Conservation (phyloP, 2,797 vertebrate genomes). For the Sardinella longiceps region DNA sequence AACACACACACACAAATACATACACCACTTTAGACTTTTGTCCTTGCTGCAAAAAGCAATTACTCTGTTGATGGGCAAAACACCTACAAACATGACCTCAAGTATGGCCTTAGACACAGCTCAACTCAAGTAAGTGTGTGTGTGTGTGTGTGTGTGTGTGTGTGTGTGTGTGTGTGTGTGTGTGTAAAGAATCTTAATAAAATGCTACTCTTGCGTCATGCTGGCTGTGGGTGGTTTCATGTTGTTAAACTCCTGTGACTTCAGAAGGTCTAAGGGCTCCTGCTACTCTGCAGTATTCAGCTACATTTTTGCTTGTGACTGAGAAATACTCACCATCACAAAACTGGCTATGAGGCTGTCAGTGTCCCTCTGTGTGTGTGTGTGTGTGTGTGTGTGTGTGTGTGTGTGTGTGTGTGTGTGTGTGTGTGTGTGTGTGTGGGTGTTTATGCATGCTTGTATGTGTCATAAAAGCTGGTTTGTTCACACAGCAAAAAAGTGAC, state of each 20-base stretch:
- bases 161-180: not conserved
- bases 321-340: not conserved
- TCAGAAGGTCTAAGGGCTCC: not conserved
- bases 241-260: not conserved
- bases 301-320: not conserved
- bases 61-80: not conserved
- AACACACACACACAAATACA: conserved; percentile 17
- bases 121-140: not conserved
- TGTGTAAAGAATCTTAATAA: not conserved
- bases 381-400: no score
- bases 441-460: not conserved
- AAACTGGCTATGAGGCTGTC: not conserved
- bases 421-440: not conserved
- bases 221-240: not conserved
- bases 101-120: not conserved
- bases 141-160: not conserved
- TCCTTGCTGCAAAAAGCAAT: not conserved
- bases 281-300: not conserved
- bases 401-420: not conserved
- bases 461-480: not conserved
- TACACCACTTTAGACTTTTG: not conserved
- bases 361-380: no score
- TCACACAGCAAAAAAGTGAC: not conserved
- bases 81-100: not conserved
- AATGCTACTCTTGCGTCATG: not conserved